phyloP scores from a whole-genome alignment of 2,113 vertebrate genomes.

The Mungos mungo region DNA sequence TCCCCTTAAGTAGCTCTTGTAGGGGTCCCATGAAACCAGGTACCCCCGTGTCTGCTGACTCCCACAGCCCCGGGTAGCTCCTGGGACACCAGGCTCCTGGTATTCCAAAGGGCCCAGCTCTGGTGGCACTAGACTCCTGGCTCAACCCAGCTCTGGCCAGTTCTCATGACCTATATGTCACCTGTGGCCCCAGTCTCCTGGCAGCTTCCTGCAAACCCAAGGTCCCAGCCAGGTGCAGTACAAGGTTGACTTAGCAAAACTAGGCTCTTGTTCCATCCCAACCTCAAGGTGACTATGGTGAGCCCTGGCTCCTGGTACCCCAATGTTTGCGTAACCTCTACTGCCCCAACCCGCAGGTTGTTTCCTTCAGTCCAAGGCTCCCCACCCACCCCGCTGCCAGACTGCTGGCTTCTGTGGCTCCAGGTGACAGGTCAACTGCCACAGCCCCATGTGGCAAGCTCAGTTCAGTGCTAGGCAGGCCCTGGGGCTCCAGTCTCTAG shows the following conservation, averaged over 20 bases:
- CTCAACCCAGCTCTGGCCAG: too few relatives aligned
- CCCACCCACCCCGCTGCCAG: background rate
- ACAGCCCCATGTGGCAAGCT: fast-evolving
- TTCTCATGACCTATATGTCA: background rate
- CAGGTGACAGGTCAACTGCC: background rate
- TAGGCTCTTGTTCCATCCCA: background rate
- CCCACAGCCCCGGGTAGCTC: background rate
- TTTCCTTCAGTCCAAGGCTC: background rate
- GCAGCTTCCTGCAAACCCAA: background rate
- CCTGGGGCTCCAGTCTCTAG: background rate
- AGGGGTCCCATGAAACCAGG: background rate
- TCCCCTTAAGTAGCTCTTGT: background rate
- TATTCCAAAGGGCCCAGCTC: background rate
- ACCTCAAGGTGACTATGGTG: background rate
- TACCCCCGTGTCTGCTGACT: background rate
- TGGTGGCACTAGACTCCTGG: background rate
- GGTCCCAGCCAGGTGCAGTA: too few relatives aligned
- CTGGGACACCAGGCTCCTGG: background rate
- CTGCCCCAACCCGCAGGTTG: background rate
- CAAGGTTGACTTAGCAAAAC: background rate
- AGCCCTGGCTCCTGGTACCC: background rate
- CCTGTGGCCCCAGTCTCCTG: background rate
- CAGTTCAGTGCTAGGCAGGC: background rate
- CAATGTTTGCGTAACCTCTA: background rate
- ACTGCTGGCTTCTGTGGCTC: background rate